Evolutionary conservation across 2,888 invertebrate species (phyloP).

Genomic region (Cancer borealis): DNA sequence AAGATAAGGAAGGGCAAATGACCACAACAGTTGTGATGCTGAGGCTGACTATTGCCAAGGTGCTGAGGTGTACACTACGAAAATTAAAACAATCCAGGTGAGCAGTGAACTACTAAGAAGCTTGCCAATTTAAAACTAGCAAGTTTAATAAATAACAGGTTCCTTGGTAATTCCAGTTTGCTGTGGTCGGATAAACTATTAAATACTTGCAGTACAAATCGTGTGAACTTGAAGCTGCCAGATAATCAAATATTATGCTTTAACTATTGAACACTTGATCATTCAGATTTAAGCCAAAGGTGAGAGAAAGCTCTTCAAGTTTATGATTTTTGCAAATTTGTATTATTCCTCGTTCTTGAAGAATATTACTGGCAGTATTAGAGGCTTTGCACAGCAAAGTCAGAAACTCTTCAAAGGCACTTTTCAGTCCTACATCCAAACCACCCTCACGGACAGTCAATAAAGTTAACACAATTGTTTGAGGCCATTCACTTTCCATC

Average conservation of each 20-base stretch:
- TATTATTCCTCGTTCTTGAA: conserved; percentile 61
- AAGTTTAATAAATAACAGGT: too few relatives aligned
- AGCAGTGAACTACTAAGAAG: too few relatives aligned
- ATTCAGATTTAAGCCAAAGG: conserved; percentile 51
- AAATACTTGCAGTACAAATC: too few relatives aligned
- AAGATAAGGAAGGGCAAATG: too few relatives aligned
- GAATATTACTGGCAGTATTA: conserved; percentile 52
- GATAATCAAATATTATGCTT: background rate
- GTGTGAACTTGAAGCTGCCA: background rate
- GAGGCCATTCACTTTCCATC: conserved; percentile 91
- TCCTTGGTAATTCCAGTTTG: too few relatives aligned
- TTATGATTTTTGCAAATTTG: conserved; percentile 66
- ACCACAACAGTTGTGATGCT: too few relatives aligned
- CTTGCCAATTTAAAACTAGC: too few relatives aligned
- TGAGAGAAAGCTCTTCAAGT: conserved; percentile 62
- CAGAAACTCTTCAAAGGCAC: conserved; percentile 74
- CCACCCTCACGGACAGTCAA: conserved; percentile 84
- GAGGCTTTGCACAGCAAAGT: conserved; percentile 67
- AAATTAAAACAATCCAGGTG: too few relatives aligned
- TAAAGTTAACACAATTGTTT: conserved; percentile 90
- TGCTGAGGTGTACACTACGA: too few relatives aligned
- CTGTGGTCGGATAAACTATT: too few relatives aligned
- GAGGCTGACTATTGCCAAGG: too few relatives aligned
- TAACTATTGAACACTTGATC: background rate
- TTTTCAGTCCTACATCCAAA: conserved; percentile 71